Evolutionary conservation across 2,797 vertebrate genomes (phyloP).

Genomic region (Notolepis coatsorum): DNA sequence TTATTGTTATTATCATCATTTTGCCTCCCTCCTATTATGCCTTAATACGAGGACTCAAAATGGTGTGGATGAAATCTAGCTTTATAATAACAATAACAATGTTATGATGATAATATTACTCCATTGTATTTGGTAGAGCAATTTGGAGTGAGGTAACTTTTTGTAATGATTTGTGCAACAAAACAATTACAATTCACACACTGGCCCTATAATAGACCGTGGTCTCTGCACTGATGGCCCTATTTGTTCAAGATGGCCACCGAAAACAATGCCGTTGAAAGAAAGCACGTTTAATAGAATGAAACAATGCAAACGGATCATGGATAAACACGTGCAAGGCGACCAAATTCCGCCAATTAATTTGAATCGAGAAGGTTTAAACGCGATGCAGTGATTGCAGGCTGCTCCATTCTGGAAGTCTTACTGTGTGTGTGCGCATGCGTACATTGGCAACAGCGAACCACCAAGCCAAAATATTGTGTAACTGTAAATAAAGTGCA

Average conservation of each 20-base stretch:
- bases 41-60: too few species aligned
- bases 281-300: not conserved
- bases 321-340: not conserved
- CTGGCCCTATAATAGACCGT: too few species aligned
- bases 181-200: not conserved
- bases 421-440: slow-evolving; percentile 62
- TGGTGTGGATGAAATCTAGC: too few species aligned
- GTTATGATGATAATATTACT: too few species aligned
- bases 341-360: not conserved
- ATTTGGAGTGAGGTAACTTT: too few species aligned
- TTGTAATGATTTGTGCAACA: not conserved
- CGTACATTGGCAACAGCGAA: slow-evolving; percentile 50
- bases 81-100: too few species aligned
- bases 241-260: slow-evolving; percentile 6
- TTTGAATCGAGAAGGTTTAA: slow-evolving; percentile 27
- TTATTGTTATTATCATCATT: too few species aligned
- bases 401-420: slow-evolving; percentile 55
- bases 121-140: too few species aligned
- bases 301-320: not conserved
- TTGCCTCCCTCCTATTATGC: too few species aligned
- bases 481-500: slow-evolving; percentile 79
- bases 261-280: not conserved
- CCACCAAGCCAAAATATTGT: slow-evolving; percentile 72
- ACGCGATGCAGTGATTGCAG: slow-evolving; percentile 33
- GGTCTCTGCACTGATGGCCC: too few species aligned